phyloP scores from a whole-genome alignment of 2,888 invertebrate genomes.

The Dyspetes luteomarginatus region DNA sequence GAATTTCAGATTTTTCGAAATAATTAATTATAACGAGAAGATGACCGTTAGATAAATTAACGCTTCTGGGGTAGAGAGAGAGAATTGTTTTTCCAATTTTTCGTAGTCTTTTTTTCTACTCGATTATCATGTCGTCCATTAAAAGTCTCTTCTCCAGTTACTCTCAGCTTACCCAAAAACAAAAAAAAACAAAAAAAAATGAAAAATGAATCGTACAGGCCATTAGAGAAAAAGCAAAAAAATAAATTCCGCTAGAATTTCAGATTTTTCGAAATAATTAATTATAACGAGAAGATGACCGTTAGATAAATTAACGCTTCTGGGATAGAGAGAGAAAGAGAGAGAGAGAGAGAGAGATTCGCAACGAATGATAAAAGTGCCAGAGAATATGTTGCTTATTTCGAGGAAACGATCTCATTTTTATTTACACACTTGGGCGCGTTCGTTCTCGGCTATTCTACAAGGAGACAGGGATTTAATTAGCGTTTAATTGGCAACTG shows the following conservation, averaged over 20 bases:
- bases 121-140: no score
- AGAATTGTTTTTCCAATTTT: no score
- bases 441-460: slow-evolving; percentile 6
- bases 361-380: slow-evolving; percentile 30
- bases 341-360: slow-evolving; percentile 16
- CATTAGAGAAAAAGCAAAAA: slow-evolving; percentile 21
- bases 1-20: slow-evolving; percentile 37
- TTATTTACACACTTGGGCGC: slow-evolving; percentile 52
- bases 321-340: no score
- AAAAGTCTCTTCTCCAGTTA: no score
- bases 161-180: no score
- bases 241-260: not conserved
- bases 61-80: no score
- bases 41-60: slow-evolving; percentile 19
- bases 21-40: slow-evolving; percentile 41
- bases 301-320: slow-evolving; percentile 21
- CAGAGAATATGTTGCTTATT: not conserved
- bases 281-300: slow-evolving; percentile 21
- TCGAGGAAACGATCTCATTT: slow-evolving; percentile 58
- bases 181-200: slow-evolving; percentile 5
- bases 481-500: slow-evolving; percentile 71
- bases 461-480: slow-evolving; percentile 74
- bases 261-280: slow-evolving; percentile 50
- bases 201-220: not conserved
- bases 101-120: no score